Evolutionary conservation across 53 echinoderm and acorn worm genomes (phyloP), one percentile per base, ranked within the genome.

Genomic region (Luidia sarsii): DNA sequence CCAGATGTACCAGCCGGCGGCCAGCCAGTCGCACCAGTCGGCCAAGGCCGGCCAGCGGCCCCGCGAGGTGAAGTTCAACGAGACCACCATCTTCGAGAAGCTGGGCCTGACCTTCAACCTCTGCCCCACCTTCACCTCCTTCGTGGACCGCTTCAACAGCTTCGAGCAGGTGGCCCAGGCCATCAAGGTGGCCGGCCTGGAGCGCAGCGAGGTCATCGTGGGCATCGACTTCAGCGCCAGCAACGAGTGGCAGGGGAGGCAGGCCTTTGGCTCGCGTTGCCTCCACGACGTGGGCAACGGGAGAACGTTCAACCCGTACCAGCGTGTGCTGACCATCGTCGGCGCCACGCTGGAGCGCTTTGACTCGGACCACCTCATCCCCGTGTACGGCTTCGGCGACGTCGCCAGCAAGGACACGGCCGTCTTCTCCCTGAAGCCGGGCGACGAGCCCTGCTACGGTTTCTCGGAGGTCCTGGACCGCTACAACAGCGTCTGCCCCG

Each of bases 231-330:
- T 96, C 75, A 96, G 93, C 23, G 97, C 97, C 36, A 96, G 97
- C 66, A 96, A 96, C 34, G 97, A 96, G 75, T 96, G 97, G 97
- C 97, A 96, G 54, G 97, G 97, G 4, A 63, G 97, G 20, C 89
- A 88, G 70, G 37, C 69, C 3, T 96, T 83, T 35, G 80, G 67
- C 33, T 74, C 79, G 37, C 69, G 81, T 18, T 91, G 89, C 51
- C 65, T 96, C 29, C 97, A 96, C 23, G 92, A 96, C 28, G 80
- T 96, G 9, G 64, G 85, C 2, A 92, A 88, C 36, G 66, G 85
- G 20, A 96, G 91, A 82, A 81, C 88, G 7, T 83, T 93, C 41
- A 96, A 96, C 75, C 97, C 97, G 1, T 96, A 96, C 79, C 97
- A 96, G 82, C 71, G 89, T 19, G 97, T 93, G 31, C 57, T 96